Percentiles rank a stretch among this genome's conserved stretches.
Evolutionary conservation across 1,140 invertebrate species (phyloP).

Genomic region (Akabosia matsudoensis): DNA sequence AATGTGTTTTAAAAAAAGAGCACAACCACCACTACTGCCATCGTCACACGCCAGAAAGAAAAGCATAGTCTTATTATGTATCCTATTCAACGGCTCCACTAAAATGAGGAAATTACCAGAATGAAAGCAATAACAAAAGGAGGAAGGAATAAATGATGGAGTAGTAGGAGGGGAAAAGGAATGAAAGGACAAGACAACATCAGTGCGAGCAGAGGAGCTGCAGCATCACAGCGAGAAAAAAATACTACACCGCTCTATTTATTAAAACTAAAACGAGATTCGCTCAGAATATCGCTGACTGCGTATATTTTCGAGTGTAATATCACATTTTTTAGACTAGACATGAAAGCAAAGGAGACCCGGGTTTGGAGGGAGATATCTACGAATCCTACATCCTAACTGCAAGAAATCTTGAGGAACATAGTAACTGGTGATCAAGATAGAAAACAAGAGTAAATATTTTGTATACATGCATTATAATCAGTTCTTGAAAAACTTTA

Average conservation of each 20-base stretch:
- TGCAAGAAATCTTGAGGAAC: neutral
- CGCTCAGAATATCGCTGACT: neutral
- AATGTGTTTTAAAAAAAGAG: no score
- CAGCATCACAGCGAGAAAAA: slow-evolving; percentile 6
- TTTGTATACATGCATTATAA: no score
- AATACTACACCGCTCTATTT: neutral
- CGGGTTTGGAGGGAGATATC: neutral
- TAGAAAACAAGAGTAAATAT: no score
- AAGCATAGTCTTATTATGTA: neutral
- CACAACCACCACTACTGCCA: no score
- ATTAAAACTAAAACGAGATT: slow-evolving; percentile 20
- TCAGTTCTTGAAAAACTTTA: no score
- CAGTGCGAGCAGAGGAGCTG: no score
- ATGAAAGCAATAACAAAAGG: slow-evolving; percentile 21
- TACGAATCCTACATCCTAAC: neutral
- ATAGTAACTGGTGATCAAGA: neutral
- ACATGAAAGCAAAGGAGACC: neutral
- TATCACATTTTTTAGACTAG: neutral
- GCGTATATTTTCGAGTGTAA: neutral
- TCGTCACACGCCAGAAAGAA: neutral
- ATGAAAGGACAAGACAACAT: slow-evolving; percentile 13
- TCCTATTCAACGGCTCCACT: neutral
- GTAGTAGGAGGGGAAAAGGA: slow-evolving; percentile 11
- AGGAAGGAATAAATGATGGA: slow-evolving; percentile 18
- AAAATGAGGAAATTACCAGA: slow-evolving; percentile 15